These are phyloP conservation scores for Neodiprion fabricii DNA, from an alignment of 1,140 invertebrate genomes.

Conservation along the genomic window DNA sequence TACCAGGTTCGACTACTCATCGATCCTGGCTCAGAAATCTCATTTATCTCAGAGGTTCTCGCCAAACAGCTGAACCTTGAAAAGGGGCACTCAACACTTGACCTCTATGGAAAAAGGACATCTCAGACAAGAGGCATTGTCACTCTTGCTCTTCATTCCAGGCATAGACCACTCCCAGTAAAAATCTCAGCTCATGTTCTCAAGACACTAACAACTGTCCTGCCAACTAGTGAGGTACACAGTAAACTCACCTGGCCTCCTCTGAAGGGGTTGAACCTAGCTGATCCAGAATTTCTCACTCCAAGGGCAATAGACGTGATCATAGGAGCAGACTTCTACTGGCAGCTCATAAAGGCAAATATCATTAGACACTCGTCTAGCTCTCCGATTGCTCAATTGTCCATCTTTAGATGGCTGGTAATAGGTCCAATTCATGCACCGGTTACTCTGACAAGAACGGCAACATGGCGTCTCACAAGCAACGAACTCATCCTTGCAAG, in stretches of 20 bases:
- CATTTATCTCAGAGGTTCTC: too few species aligned
- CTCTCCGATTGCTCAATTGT: not conserved
- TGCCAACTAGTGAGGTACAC: constrained; percentile 6
- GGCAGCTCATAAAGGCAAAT: too few species aligned
- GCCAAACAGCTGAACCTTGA: too few species aligned
- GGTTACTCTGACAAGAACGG: not conserved
- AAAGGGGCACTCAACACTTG: not conserved
- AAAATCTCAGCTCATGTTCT: constrained; percentile 16
- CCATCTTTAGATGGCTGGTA: not conserved
- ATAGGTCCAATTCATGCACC: not conserved
- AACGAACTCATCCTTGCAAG: not conserved
- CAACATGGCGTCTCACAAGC: not conserved
- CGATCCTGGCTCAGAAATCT: too few species aligned
- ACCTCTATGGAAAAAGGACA: constrained; percentile 1
- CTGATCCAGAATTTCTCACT: not conserved
- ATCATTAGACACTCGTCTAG: not conserved
- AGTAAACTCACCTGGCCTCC: not conserved
- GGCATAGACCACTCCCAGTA: not conserved
- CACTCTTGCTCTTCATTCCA: not conserved
- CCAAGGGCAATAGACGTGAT: too few species aligned
- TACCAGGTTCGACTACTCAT: too few species aligned
- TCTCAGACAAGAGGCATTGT: constrained; percentile 17
- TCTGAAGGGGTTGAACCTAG: not conserved
- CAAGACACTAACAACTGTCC: constrained; percentile 8
- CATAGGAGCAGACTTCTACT: too few species aligned